phyloP scores from a whole-genome alignment of 2,797 vertebrate species.

The Acestrorhynchus altus region DNA sequence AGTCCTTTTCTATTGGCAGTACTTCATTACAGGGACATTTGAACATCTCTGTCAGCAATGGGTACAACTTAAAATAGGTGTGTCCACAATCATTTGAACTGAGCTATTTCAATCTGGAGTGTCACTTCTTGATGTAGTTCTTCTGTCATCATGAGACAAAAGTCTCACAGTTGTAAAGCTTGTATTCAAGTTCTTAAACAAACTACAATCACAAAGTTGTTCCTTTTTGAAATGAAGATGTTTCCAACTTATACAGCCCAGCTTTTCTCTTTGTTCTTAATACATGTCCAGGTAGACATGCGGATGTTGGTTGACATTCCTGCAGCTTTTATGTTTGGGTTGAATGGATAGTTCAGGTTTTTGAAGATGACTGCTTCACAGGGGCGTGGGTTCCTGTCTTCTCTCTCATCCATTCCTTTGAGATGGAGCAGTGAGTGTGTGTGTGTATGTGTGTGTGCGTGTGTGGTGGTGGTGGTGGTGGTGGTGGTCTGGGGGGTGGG shows the following conservation, averaged over 20 bases:
- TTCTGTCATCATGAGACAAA: not conserved
- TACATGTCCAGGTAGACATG: conserved; percentile 15
- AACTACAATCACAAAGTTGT: not conserved
- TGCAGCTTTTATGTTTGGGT: conserved; percentile 22
- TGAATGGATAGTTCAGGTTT: conserved; percentile 29
- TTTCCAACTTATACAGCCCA: conserved; percentile 5
- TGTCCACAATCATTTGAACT: no score
- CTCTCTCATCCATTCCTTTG: conserved; percentile 26
- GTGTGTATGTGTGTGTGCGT: not conserved
- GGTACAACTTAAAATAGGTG: no score
- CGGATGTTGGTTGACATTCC: conserved; percentile 24
- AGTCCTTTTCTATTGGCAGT: no score
- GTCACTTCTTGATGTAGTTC: not conserved
- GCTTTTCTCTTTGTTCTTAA: conserved; percentile 10
- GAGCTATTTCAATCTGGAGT: no score
- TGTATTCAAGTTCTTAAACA: not conserved
- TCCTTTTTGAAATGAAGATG: not conserved
- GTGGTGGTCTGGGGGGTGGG: no score
- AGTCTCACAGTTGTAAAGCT: not conserved
- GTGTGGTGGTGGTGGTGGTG: no score
- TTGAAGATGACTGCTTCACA: conserved; percentile 36
- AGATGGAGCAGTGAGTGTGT: not conserved
- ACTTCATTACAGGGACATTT: no score
- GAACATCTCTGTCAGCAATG: no score
- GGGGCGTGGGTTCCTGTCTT: conserved; percentile 39